A percentile compares a stretch with the other conserved stretches of the same genome.
phyloP scores from a whole-genome alignment of 2,888 invertebrate genomes.

The Graphium colonna region DNA sequence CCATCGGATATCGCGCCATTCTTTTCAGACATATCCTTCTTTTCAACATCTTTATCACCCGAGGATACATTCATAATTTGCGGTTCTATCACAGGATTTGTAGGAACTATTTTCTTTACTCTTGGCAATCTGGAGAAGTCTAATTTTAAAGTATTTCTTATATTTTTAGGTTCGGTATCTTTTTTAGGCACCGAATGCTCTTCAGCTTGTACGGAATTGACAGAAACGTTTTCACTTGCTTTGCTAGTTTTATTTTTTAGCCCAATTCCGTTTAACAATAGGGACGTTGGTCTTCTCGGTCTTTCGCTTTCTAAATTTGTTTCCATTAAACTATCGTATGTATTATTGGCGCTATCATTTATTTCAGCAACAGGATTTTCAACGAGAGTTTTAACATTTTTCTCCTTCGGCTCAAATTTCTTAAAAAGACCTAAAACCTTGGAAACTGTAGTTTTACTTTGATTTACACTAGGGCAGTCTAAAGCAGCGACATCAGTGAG shows the following conservation, averaged over 20 bases:
- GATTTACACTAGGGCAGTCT: slow-evolving; percentile 53
- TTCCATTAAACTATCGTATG: slow-evolving; percentile 38
- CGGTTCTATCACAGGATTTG: slow-evolving; percentile 77
- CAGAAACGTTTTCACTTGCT: slow-evolving; percentile 63
- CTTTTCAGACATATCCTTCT: slow-evolving; percentile 50
- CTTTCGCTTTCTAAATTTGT: slow-evolving; percentile 42
- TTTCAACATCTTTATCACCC: slow-evolving; percentile 56
- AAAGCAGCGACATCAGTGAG: slow-evolving; percentile 83
- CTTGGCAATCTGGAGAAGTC: slow-evolving; percentile 82
- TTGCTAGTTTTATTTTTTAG: slow-evolving; percentile 73
- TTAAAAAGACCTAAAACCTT: slow-evolving; percentile 89
- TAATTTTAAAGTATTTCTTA: slow-evolving; percentile 78
- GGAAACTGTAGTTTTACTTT: slow-evolving; percentile 84
- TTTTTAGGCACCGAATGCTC: slow-evolving; percentile 49
- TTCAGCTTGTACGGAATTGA: slow-evolving; percentile 42
- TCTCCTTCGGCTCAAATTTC: slow-evolving; percentile 83
- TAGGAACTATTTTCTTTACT: slow-evolving; percentile 80
- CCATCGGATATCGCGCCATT: slow-evolving; percentile 47
- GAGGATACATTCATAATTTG: slow-evolving; percentile 61
- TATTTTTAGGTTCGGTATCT: slow-evolving; percentile 56
- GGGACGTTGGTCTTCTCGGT: slow-evolving; percentile 75
- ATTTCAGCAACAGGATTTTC: slow-evolving; percentile 49
- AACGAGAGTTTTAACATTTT: slow-evolving; percentile 45
- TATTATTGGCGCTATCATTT: slow-evolving; percentile 34
- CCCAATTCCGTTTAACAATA: slow-evolving; percentile 76